These are phyloP conservation scores for Rhinolophus sinicus DNA, from an alignment of 2,113 vertebrate genomes.

Conservation along the genomic window DNA sequence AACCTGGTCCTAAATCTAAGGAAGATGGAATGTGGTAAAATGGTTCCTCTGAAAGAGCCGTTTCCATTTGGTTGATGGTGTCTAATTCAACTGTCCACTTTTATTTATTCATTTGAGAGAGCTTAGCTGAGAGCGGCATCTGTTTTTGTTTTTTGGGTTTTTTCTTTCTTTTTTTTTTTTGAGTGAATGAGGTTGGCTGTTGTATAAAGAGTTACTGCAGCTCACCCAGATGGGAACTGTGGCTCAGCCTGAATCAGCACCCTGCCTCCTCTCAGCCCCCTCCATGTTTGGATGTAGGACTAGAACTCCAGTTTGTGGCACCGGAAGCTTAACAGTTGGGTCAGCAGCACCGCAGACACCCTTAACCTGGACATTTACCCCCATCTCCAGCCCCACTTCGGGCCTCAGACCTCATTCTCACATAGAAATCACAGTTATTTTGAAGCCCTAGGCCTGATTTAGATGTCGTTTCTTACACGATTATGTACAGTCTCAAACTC, in stretches of 20 bases:
- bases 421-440: background rate
- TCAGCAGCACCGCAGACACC: background rate
- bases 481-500: background rate
- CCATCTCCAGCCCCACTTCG: rapidly evolving
- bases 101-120: background rate
- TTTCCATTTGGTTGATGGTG: background rate
- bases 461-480: background rate
- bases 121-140: background rate
- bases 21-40: background rate
- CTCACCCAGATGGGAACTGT: slow-evolving; percentile 37
- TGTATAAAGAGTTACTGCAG: slow-evolving; percentile 11
- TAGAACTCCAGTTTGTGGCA: background rate
- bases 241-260: background rate
- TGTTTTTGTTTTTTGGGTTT: too few species aligned
- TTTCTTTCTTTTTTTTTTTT: background rate
- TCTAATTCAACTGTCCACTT: background rate
- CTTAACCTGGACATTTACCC: background rate
- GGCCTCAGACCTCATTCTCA: background rate
- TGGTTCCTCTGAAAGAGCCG: background rate
- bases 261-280: background rate
- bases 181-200: background rate
- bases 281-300: background rate
- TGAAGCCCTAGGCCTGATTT: background rate
- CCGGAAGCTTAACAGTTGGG: background rate
- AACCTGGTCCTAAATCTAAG: background rate